These are phyloP conservation scores for Pampusana beccarii DNA, from an alignment of 2,113 vertebrate genomes.

Conservation along the genomic window DNA sequence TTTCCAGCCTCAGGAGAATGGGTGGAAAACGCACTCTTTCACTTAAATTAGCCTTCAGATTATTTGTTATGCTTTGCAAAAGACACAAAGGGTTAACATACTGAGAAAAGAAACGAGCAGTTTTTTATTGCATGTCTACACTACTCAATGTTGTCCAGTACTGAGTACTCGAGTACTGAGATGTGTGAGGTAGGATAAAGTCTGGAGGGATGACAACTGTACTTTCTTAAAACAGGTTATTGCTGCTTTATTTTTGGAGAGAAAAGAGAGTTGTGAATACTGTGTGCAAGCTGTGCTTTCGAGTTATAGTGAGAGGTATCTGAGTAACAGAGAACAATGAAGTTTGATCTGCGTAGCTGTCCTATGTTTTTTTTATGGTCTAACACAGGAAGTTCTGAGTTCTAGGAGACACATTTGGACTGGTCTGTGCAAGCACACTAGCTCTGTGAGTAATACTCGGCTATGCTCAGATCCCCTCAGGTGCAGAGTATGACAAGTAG, in stretches of 20 bases:
- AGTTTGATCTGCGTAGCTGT: not conserved
- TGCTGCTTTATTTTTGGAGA: not conserved
- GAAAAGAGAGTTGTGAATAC: not conserved
- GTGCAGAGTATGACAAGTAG: not conserved
- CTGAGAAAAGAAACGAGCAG: not conserved
- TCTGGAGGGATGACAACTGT: rapidly evolving
- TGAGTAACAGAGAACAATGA: not conserved
- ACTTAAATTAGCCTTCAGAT: not conserved
- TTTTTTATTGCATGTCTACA: not conserved
- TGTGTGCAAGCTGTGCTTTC: not conserved
- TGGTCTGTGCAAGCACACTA: not conserved
- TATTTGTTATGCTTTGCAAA: not conserved
- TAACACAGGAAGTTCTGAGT: not conserved
- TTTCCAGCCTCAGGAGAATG: not conserved
- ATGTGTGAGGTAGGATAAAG: not conserved
- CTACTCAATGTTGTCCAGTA: rapidly evolving
- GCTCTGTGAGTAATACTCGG: not conserved
- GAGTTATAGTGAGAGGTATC: not conserved
- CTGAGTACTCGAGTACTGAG: not conserved
- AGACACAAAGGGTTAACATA: not conserved
- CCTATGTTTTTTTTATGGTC: not conserved
- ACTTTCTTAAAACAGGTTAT: not conserved
- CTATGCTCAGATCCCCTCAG: not conserved
- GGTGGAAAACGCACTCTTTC: not conserved
- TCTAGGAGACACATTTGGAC: not conserved